Evolutionary conservation across 2,888 invertebrate species (phyloP), one percentile per base, ranked within the genome.

Genomic region (Hypomecis atomaria): DNA sequence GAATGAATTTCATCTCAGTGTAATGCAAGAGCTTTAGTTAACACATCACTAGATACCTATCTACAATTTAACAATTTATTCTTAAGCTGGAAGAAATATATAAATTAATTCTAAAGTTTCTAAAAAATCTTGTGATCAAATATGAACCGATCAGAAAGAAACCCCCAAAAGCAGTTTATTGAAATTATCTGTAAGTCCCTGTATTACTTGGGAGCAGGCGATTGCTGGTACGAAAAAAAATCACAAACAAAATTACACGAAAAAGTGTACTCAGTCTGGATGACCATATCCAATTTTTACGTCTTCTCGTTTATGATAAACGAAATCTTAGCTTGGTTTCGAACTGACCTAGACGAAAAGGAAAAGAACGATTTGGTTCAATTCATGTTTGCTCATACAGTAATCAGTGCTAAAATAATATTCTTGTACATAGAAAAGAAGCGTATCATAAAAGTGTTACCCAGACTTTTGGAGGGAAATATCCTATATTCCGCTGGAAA

Each of bases 311-410:
- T 77, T 0, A 62, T 83, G 0, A 1, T 78, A 1, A 77, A 86
- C 52, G 82, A 83, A 57, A 55, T 81, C 1, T 23, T 83, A 0
- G 78, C 85, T 0, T 66, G 79, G 44, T 55, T 74, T 0, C 74
- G 85, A 10, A 52, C 73, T 0, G 85, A 87, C 62, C 62, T 88
- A 37, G 78, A 69, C 0, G 69, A 68, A 0, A 78, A 81, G 34
- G 88, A 88, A 52, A 76, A 64, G 52, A 83, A 78, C 6, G 86
- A 87, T 52, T 45, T 83, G 6, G 53, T 80, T 0, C 82, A 82
- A 45, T 83, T 85, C 11, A 73, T 67, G 4, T 69, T 85, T 3
- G 88, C 80, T 0, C 85, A 86, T 55, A 71, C 80, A 0, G 66
- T 75, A 0, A 75, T 87, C 5, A 67, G 52, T 23, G 67, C 66